Evolutionary conservation across 1,140 invertebrate species (phyloP).

Genomic region (Pteromalus puparum): DNA sequence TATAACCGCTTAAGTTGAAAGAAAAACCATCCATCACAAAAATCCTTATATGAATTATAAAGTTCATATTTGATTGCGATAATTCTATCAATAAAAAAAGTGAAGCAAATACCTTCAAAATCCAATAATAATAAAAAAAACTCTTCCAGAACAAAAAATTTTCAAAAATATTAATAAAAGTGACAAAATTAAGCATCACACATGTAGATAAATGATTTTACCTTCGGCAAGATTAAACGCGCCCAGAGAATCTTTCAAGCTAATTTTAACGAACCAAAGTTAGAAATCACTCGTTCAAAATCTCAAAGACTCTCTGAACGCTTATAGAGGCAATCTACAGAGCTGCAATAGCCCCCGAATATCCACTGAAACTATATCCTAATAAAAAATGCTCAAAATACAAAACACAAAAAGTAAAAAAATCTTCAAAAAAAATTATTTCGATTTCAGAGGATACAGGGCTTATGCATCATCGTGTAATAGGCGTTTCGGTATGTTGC

Average conservation of each 20-base stretch:
- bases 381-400: background rate
- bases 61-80: background rate
- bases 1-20: background rate
- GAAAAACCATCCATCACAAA: constrained; percentile 25
- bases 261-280: background rate
- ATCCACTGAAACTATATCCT: background rate
- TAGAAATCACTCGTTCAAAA: background rate
- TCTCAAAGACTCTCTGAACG: background rate
- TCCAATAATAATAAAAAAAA: background rate
- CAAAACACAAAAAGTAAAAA: background rate
- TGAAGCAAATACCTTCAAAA: background rate
- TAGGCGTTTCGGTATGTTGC: background rate
- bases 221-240: constrained; percentile 16
- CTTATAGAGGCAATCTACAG: background rate
- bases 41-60: background rate
- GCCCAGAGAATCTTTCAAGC: background rate
- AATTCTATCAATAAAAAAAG: background rate
- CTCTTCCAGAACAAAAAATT: background rate
- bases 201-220: constrained; percentile 29
- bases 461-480: background rate
- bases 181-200: background rate
- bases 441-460: background rate
- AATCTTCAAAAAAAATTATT: background rate
- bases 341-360: constrained; percentile 10
- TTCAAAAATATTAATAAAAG: too few species aligned